These are phyloP conservation scores for Sphaerophoria taeniata DNA, from an alignment of 2,888 invertebrate genomes.

Conservation along the genomic window DNA sequence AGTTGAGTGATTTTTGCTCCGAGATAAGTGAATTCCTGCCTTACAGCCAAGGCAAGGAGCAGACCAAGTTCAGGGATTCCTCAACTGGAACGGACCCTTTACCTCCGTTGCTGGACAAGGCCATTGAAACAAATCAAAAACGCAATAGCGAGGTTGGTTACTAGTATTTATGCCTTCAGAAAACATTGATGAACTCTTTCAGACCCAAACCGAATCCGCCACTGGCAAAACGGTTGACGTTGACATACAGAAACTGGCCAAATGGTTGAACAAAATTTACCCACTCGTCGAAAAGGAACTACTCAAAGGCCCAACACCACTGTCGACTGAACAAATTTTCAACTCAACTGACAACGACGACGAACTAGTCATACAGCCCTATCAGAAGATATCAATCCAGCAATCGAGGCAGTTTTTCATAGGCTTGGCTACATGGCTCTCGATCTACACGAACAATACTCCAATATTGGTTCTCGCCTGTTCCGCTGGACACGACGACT, in stretches of 20 bases:
- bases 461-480: slow-evolving; percentile 80
- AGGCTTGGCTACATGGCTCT: slow-evolving; percentile 80
- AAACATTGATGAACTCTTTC: slow-evolving; percentile 43
- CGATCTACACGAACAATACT: slow-evolving; percentile 81
- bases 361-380: slow-evolving; percentile 78
- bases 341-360: slow-evolving; percentile 58
- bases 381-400: slow-evolving; percentile 79
- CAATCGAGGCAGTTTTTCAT: slow-evolving; percentile 76
- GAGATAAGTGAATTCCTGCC: slow-evolving; percentile 84
- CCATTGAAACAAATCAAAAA: slow-evolving; percentile 77
- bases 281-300: slow-evolving; percentile 83
- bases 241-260: slow-evolving; percentile 83
- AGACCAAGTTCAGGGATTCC: slow-evolving; percentile 78
- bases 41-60: slow-evolving; percentile 81
- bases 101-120: slow-evolving; percentile 75
- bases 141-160: slow-evolving; percentile 73
- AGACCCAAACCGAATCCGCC: slow-evolving; percentile 82
- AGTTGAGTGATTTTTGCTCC: slow-evolving; percentile 83
- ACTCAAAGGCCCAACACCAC: slow-evolving; percentile 80
- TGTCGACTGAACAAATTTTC: slow-evolving; percentile 59
- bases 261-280: slow-evolving; percentile 83
- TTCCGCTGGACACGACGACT: slow-evolving; percentile 79
- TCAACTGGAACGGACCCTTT: slow-evolving; percentile 79
- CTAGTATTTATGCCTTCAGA: neutral
- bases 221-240: slow-evolving; percentile 41